phyloP scores from a whole-genome alignment of 2,888 invertebrate species.

The Machimus atricapillus region DNA sequence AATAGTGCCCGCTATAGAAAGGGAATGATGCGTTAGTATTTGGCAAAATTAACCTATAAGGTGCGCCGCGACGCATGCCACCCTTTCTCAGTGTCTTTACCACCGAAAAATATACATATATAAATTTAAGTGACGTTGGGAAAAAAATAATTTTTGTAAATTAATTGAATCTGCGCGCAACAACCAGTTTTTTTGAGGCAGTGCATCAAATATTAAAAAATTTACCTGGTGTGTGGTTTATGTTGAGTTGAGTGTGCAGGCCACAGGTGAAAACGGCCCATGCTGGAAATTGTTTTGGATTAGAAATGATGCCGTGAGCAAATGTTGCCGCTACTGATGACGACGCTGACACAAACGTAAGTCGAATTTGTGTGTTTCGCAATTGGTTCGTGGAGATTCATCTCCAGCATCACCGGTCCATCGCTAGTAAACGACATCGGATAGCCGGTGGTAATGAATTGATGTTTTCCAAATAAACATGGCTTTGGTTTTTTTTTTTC shows the following conservation, averaged over 20 bases:
- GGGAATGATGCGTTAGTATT: neutral
- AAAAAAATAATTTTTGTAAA: neutral
- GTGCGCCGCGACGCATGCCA: neutral
- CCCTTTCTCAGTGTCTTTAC: neutral
- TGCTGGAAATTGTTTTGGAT: constrained; percentile 21
- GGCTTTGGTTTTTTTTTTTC: neutral
- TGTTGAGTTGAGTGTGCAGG: neutral
- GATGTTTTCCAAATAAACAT: constrained; percentile 9
- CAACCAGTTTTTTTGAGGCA: neutral
- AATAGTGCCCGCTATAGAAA: neutral
- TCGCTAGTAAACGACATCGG: neutral
- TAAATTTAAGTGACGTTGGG: neutral
- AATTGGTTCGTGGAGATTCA: neutral
- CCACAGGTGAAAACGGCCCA: constrained; percentile 5
- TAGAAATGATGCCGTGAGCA: neutral
- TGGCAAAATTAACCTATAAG: neutral
- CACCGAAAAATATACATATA: neutral
- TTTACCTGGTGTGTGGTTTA: constrained; percentile 24
- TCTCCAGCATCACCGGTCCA: neutral
- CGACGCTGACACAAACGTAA: neutral
- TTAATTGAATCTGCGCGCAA: neutral
- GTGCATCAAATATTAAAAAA: constrained; percentile 14
- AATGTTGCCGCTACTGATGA: neutral
- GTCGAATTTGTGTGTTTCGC: neutral
- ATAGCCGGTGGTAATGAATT: neutral